Base-by-base conservation (phyloP, 2,113 vertebrate genomes). In the Cinclus mexicanus region DNA sequence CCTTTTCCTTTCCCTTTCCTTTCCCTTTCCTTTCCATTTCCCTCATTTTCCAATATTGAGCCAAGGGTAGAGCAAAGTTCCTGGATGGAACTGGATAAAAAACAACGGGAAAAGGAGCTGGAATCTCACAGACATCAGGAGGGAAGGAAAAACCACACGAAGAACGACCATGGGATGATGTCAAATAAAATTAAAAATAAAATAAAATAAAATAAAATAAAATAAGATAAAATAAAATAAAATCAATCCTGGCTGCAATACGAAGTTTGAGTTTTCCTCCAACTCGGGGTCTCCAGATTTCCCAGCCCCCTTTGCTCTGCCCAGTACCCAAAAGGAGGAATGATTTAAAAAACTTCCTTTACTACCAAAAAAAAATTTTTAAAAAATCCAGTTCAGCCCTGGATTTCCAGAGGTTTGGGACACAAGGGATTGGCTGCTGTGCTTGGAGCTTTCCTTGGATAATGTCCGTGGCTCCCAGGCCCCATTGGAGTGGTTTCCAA, bases 401-500 rank as follows among this genome's bases (percentile, higher is more conserved):
- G 39, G 1, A 31, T 67, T 69, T 68, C 19, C 82, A 31, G 50
- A 6, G 9, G 31, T 33, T 67, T 0, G 0, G 47, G 67, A 81
- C 97, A 56, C 71, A 39, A 49, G 84, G 82, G 93, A 96, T 41
- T 87, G 84, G 96, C 90, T 94, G 61, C 92, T 65, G n/a, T 50
- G 87, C 18, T 71, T 26, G 12, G n/a, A 71, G 81, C 64, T 33
- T 26, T 94, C 94, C 49, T 81, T 42, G 24, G 72, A 77, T 94
- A 94, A 96, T 87, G 91, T 63, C 90, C 33, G 67, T 6, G 44
- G 75, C 75, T 96, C 77, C 19, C 84, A 53, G 89, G 77, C 84
- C 83, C 64, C 64, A 84, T 52, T 96, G 83, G 92, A 91, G 69
- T 87, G 83, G 90, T 89, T 96, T 96, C 95, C 96, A 95, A 81